Percentiles rank a stretch among this genome's conserved stretches.
These are phyloP conservation scores for Thereuonema tuberculata DNA, from an alignment of 1,140 invertebrate genomes.

Conservation along the genomic window DNA sequence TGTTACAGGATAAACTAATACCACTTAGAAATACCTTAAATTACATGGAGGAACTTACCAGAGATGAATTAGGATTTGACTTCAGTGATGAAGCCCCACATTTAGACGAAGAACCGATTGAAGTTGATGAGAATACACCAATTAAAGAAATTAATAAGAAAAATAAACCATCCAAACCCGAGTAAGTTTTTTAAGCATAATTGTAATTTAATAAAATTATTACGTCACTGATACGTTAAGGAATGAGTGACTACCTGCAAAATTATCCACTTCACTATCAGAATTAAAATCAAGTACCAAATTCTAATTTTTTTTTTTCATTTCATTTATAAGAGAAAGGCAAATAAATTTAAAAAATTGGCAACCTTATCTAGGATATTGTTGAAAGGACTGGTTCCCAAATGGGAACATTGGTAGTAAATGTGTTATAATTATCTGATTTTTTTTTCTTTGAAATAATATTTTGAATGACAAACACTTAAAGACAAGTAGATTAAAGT, in stretches of 20 bases:
- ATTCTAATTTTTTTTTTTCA: not conserved
- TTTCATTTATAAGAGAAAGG: not conserved
- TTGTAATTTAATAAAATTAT: not conserved
- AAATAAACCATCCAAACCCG: not conserved
- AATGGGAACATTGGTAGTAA: too few species aligned
- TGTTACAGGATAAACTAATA: conserved; percentile 56
- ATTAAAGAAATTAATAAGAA: conserved; percentile 15
- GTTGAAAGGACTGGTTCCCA: too few species aligned
- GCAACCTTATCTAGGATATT: too few species aligned
- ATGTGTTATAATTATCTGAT: too few species aligned
- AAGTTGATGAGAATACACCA: conserved; percentile 23
- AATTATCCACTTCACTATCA: not conserved
- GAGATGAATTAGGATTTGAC: conserved; percentile 73
- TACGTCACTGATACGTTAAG: not conserved
- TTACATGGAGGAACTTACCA: conserved; percentile 67
- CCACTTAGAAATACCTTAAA: conserved; percentile 57
- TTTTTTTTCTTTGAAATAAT: too few species aligned
- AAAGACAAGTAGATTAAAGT: too few species aligned
- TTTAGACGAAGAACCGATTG: conserved; percentile 40
- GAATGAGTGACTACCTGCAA: too few species aligned
- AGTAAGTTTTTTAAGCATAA: not conserved
- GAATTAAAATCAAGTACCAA: not conserved
- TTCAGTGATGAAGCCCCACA: conserved; percentile 37
- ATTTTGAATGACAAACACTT: too few species aligned
- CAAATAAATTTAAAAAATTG: not conserved